Evolutionary conservation across 2,888 invertebrate species (phyloP), one percentile per base, ranked within the genome.

Genomic region (Hyalella azteca): DNA sequence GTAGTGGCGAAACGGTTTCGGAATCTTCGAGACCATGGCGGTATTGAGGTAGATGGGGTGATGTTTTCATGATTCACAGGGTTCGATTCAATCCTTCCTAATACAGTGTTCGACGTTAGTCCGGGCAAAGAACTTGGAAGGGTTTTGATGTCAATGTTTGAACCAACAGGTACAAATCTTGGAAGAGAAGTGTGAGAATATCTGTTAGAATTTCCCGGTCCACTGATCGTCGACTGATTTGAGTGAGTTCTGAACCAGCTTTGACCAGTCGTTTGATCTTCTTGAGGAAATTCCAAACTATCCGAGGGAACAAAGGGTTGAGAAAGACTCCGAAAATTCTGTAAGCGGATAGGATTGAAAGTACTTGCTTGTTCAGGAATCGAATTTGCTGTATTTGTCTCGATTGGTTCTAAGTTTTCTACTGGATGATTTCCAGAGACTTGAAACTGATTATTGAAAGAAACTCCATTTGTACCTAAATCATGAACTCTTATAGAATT

Each of bases 11-110:
- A 66, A 32, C 39, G 66, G 3, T 36, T 29, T 32, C 66, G 22
- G n/a, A 66, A 66, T 22, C 66, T 66, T 7, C 66, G 32, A 2
- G 66, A 66, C 66, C 66, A 66, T 15, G 66, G 66, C 9, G 66
- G n/a, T 15, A 66, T 36, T 29, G 36, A 7, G 19, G 66, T 66
- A 15, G 32, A 13, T 2, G 26, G n/a, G 19, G n/a, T 66, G n/a
- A 5, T 7, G 22, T 11, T 9, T 66, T 66, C 36, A 15, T 66
- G 36, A 1, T 66, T 66, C 0, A 0, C 39, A 3, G 36, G 15
- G n/a, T 36, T 66, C 5, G 36, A 13, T 36, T 66, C 36, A 15
- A 66, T 36, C 19, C 7, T 36, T 11, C 19, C 66, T 29, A 66
- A 19, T 4, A 0, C 66, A 36, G 66, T 36, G 5, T 36, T 66